Conservation (phyloP, 2,113 vertebrate genomes). For the Elaphurus davidianus region DNA sequence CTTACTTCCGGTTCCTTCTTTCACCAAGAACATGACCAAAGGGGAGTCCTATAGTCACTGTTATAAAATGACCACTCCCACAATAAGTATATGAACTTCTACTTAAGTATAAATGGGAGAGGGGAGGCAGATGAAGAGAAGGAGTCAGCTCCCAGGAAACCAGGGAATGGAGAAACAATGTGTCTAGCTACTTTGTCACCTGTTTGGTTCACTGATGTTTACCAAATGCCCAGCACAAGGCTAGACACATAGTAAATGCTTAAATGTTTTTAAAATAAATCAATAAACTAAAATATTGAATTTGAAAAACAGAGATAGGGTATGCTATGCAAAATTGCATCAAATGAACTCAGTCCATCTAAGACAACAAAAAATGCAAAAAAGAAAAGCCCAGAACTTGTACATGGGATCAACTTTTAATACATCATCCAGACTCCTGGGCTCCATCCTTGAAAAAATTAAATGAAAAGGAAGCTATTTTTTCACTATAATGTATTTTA, state of each 20-base stretch:
- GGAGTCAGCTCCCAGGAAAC: background rate
- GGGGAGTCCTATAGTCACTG: background rate
- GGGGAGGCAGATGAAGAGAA: background rate
- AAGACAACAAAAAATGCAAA: background rate
- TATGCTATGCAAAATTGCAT: background rate
- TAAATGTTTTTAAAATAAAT: background rate
- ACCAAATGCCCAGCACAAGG: background rate
- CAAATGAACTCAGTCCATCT: background rate
- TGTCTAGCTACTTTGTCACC: background rate
- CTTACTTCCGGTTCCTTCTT: background rate
- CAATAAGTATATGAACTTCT: background rate
- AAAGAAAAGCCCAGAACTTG: background rate
- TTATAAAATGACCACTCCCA: background rate
- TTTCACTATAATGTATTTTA: background rate
- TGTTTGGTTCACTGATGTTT: background rate
- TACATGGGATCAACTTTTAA: background rate
- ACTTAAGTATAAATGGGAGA: background rate
- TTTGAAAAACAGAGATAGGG: slow-evolving; percentile 30
- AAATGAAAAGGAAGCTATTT: background rate
- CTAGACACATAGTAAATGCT: background rate
- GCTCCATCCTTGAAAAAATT: background rate
- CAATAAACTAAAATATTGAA: background rate
- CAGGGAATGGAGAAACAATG: background rate
- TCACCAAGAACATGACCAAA: background rate
- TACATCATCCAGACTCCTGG: background rate